Evolutionary conservation across 2,113 vertebrate species (phyloP).

Genomic region (Corythoichthys haematopterus): DNA sequence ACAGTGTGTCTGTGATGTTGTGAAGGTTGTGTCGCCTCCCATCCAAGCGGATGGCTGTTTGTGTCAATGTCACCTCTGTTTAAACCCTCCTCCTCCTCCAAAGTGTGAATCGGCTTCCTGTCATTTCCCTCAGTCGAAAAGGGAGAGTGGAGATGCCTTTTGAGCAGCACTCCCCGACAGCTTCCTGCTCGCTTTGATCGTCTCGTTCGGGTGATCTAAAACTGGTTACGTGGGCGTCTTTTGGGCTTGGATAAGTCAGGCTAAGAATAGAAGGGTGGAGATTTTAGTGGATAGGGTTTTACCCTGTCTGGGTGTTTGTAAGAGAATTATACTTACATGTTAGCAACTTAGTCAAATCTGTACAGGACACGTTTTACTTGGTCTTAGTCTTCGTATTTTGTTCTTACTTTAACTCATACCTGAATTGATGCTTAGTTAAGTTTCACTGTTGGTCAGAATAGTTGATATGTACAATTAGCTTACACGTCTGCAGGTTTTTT

Average conservation of each 20-base stretch:
- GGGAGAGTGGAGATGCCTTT: slow-evolving; percentile 31
- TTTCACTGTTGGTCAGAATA: no score
- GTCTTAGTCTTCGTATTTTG: no score
- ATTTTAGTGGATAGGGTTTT: background rate
- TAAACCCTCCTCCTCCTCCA: slow-evolving; percentile 23
- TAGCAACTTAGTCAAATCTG: background rate
- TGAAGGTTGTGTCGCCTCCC: slow-evolving; percentile 22
- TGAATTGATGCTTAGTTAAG: no score
- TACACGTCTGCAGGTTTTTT: no score
- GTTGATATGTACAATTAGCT: no score
- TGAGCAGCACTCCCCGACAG: slow-evolving; percentile 26
- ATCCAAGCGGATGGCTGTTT: slow-evolving; percentile 33
- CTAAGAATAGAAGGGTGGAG: background rate
- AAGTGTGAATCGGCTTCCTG: slow-evolving; percentile 41
- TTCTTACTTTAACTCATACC: no score
- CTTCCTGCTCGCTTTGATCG: slow-evolving; percentile 44
- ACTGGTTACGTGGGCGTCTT: background rate
- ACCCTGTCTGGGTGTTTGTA: background rate
- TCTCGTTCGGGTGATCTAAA: background rate
- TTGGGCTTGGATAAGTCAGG: background rate
- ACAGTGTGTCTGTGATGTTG: slow-evolving; percentile 17
- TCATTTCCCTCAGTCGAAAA: slow-evolving; percentile 42
- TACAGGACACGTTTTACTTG: background rate
- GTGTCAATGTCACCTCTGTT: slow-evolving; percentile 40
- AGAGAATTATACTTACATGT: no score